These are phyloP conservation scores for Coreoperca whiteheadi DNA, from an alignment of 2,113 vertebrate genomes.

Conservation along the genomic window DNA sequence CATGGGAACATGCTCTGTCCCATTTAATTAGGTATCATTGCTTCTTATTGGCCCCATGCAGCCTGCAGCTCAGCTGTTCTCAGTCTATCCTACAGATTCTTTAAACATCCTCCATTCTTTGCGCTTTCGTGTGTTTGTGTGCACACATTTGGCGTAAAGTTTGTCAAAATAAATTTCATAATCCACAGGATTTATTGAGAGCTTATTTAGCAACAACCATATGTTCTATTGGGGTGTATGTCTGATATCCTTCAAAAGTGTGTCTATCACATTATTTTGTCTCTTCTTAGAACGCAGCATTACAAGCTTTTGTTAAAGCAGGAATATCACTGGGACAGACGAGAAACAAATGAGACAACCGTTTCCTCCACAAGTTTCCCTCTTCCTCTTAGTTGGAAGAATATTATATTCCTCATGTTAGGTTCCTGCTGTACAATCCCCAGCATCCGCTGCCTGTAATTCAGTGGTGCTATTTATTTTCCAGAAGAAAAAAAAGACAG, in stretches of 20 bases:
- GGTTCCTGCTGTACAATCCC: constrained; percentile 13
- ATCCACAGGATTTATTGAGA: constrained; percentile 35
- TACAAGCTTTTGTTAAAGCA: constrained; percentile 31
- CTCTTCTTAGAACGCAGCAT: constrained; percentile 22
- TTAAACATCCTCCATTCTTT: constrained; percentile 42
- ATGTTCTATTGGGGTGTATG: constrained; percentile 22
- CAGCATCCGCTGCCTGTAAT: constrained; percentile 13
- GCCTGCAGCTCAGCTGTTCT: constrained; percentile 49
- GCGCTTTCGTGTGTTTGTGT: constrained; percentile 29
- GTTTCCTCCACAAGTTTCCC: constrained; percentile 4
- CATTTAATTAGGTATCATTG: constrained; percentile 74
- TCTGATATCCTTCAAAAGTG: constrained; percentile 36
- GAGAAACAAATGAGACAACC: constrained; percentile 28
- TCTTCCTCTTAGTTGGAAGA: not conserved
- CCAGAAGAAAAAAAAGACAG: not conserved
- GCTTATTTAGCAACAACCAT: constrained; percentile 40
- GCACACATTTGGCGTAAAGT: constrained; percentile 23
- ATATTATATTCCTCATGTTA: not conserved
- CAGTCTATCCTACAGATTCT: constrained; percentile 45
- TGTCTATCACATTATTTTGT: constrained; percentile 23
- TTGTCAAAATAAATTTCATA: constrained; percentile 37
- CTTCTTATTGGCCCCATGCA: constrained; percentile 46
- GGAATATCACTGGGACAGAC: constrained; percentile 28
- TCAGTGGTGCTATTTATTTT: constrained; percentile 37
- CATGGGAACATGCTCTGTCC: constrained; percentile 54